These are phyloP conservation scores for Himalopsyche kuldschensis DNA, from an alignment of 2,888 invertebrate genomes.

Conservation along the genomic window DNA sequence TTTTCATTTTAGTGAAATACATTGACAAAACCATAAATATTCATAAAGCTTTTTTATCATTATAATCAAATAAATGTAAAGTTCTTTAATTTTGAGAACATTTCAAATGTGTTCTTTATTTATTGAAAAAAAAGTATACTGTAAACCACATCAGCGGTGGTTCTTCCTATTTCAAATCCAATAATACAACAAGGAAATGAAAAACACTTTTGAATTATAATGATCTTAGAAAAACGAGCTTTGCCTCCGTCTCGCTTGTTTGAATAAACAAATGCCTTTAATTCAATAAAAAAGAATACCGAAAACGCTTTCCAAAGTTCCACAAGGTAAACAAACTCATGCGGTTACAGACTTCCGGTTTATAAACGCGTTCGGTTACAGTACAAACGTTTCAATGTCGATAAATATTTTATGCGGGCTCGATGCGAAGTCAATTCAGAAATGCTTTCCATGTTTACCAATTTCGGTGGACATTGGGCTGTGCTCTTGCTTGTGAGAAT, in stretches of 20 bases:
- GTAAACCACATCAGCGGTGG: not conserved
- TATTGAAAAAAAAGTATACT: not conserved
- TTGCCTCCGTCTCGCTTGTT: not conserved
- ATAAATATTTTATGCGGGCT: conserved; percentile 24
- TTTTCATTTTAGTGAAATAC: too few relatives aligned
- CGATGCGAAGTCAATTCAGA: not conserved
- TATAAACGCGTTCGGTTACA: conserved; percentile 19
- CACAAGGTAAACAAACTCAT: conserved; percentile 1
- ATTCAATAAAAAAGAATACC: not conserved
- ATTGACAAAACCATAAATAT: too few relatives aligned
- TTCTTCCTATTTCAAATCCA: not conserved
- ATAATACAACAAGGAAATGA: not conserved
- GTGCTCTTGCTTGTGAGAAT: not conserved
- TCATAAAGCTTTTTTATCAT: too few relatives aligned
- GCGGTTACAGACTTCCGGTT: not conserved
- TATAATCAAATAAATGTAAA: not conserved
- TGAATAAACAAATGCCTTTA: not conserved
- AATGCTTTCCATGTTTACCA: not conserved
- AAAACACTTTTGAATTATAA: not conserved
- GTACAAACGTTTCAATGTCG: conserved; percentile 4
- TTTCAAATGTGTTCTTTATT: too few relatives aligned
- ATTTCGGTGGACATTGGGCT: not conserved
- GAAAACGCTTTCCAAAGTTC: not conserved
- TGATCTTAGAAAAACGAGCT: not conserved
- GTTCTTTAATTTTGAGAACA: not conserved